Base-by-base conservation (phyloP, 2,797 vertebrate species). In the Lepilemur septentrionalis region DNA sequence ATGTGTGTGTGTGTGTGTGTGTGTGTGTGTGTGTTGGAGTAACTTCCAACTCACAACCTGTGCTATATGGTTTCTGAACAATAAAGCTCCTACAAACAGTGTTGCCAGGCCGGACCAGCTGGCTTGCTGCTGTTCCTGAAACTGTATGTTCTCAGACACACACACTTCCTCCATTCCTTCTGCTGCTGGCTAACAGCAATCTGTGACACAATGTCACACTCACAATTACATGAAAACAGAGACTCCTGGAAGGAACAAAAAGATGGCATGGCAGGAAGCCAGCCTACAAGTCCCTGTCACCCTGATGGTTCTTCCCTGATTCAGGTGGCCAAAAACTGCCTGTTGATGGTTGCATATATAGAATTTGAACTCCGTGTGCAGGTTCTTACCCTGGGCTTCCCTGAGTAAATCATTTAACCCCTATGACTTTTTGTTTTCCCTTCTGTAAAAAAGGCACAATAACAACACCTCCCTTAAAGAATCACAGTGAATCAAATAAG, bases 131-230 rank as follows among this genome's bases (percentile, higher is more conserved):
- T 73, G 55, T 94, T 97, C 95, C 97, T 89, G 95, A 96, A 94
- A 97, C 97, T 96, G 75, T 87, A 48, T 65, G 96, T 97, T 98
- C 97, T 97, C 89, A 97, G 91, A 81, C 10, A 48, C 84, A 90
- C 93, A 48, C 52, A 28, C 89, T 88, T 93, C 75, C 92, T 95
- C 73, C 96, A 67, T 14, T 52, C 46, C 43, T 81, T 95, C 96
- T 94, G 43, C 78, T 89, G 6, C 81, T 1, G 76, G 76, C 84
- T 91, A 23, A 91, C 81, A 50, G 4, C 30, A 5, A 85, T 25
- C 79, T 93, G 76, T 38, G 92, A 69, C 83, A 86, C 1, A 67
- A 23, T 52, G 35, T 65, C n/a, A 83, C 4, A 25, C 30, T 41
- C 61, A 83, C 17, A 0, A 1, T 59, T 35, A 87, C 35, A 5